phyloP scores from a whole-genome alignment of 2,113 vertebrate genomes.

The Pogona vitticeps region DNA sequence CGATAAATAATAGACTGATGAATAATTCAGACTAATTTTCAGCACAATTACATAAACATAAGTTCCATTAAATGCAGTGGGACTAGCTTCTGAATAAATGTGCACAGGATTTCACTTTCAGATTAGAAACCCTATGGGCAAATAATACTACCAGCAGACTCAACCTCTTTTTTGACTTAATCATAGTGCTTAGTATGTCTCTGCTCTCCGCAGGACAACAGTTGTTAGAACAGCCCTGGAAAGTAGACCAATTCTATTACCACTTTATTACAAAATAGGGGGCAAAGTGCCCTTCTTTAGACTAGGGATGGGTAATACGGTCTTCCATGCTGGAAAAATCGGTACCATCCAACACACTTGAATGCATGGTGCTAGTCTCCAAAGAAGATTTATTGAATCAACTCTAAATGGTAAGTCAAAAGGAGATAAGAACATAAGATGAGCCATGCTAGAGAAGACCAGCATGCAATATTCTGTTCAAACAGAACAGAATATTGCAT shows the following conservation, averaged over 20 bases:
- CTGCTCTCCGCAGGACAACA: neutral
- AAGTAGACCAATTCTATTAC: neutral
- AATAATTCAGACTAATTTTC: neutral
- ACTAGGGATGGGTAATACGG: neutral
- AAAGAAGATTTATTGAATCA: no score
- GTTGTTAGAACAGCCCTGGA: neutral
- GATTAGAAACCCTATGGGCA: neutral
- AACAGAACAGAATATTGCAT: no score
- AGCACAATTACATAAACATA: neutral
- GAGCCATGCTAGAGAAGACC: no score
- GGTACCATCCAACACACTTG: no score
- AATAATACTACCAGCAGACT: neutral
- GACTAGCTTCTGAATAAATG: neutral
- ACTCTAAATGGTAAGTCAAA: no score
- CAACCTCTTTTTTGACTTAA: neutral
- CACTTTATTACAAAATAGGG: neutral
- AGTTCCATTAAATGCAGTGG: neutral
- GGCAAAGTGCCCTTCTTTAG: neutral
- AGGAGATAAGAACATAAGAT: no score
- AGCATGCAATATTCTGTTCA: no score
- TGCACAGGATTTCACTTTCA: neutral
- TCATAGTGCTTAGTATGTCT: neutral
- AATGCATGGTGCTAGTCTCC: no score
- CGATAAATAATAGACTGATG: slow-evolving; percentile 4
- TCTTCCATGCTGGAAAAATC: neutral